Percentiles rank a stretch among this genome's conserved stretches.
Conservation (phyloP, 2,888 invertebrate genomes). For the Notodonta ziczac region DNA sequence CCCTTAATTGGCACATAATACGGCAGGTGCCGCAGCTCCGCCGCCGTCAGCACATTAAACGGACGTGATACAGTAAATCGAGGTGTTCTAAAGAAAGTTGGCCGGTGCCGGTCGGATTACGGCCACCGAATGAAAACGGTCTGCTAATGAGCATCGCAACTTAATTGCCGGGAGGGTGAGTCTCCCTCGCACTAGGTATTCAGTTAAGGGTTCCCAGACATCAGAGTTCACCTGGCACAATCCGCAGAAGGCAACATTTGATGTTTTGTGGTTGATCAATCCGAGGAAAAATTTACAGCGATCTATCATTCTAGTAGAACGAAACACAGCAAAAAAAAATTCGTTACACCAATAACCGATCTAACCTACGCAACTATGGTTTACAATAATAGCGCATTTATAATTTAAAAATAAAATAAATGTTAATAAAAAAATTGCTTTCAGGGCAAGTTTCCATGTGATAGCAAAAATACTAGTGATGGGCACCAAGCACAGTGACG, state of each 20-base stretch:
- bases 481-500: no score
- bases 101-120: constrained; percentile 61
- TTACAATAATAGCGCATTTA: no score
- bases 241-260: background rate
- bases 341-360: no score
- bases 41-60: constrained; percentile 67
- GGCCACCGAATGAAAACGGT: constrained; percentile 72
- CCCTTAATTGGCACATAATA: constrained; percentile 44
- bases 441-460: no score
- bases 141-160: constrained; percentile 77
- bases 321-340: no score
- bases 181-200: constrained; percentile 48
- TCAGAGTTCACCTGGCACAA: background rate
- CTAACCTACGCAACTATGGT: no score
- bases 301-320: no score
- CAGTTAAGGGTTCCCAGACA: constrained; percentile 29
- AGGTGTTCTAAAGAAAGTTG: constrained; percentile 67
- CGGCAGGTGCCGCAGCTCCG: constrained; percentile 50
- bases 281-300: no score
- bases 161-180: constrained; percentile 66
- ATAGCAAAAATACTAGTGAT: no score
- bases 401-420: no score
- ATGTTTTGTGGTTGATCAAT: no score
- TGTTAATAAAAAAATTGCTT: no score
- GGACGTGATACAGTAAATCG: constrained; percentile 66